Percentiles rank a stretch among this genome's conserved stretches.
phyloP scores from a whole-genome alignment of 2,797 vertebrate genomes.

The Antennarius maculatus region DNA sequence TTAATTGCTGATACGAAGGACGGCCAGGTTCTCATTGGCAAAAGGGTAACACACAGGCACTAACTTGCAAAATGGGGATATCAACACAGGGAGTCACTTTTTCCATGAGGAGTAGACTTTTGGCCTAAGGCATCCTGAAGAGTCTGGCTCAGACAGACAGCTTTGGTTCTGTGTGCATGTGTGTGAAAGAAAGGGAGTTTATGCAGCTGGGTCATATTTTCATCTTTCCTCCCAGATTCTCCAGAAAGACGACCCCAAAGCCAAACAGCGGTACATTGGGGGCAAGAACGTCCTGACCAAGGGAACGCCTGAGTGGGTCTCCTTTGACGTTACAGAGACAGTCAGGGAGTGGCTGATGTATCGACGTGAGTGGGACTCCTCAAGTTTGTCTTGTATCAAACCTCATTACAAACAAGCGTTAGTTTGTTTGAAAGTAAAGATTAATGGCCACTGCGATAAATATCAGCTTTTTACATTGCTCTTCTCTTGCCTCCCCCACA shows the following conservation, averaged over 20 bases:
- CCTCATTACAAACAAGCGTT: constrained; percentile 33
- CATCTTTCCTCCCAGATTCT: constrained; percentile 85
- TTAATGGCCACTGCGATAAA: constrained; percentile 33
- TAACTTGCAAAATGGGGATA: constrained; percentile 82
- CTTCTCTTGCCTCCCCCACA: constrained; percentile 70
- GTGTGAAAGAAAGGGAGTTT: constrained; percentile 61
- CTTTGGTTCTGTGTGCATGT: constrained; percentile 65
- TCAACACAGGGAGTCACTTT: constrained; percentile 83
- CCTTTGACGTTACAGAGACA: constrained; percentile 95
- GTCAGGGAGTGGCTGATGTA: constrained; percentile 95
- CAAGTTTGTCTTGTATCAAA: constrained; percentile 24
- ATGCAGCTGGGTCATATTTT: constrained; percentile 78
- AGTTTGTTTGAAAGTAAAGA: constrained; percentile 37
- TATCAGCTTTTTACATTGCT: constrained; percentile 32
- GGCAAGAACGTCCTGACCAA: constrained; percentile 95
- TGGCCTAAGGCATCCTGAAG: constrained; percentile 82
- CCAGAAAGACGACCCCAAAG: constrained; percentile 92
- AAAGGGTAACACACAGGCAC: constrained; percentile 76
- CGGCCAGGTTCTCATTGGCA: constrained; percentile 76
- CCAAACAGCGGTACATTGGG: constrained; percentile 95
- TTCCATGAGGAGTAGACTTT: constrained; percentile 83
- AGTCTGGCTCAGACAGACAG: constrained; percentile 82
- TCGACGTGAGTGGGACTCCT: constrained; percentile 85
- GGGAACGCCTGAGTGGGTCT: constrained; percentile 93
- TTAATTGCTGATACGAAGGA: constrained; percentile 68